These are phyloP conservation scores for Eurypyga helias DNA, from an alignment of 2,113 vertebrate species.

Conservation along the genomic window DNA sequence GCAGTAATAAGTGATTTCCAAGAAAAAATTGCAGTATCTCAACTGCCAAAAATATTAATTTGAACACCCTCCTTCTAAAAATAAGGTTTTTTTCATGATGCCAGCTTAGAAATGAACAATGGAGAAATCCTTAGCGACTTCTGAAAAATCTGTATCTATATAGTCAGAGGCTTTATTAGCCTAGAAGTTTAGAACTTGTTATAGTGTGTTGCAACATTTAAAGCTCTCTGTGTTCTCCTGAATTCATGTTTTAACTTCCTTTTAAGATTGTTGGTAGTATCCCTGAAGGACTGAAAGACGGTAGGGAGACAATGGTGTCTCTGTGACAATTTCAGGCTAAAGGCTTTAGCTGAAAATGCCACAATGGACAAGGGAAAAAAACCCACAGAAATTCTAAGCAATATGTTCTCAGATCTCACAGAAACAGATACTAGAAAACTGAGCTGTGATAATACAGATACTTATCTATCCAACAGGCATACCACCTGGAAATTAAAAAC, in stretches of 20 bases:
- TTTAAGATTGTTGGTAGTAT: background rate
- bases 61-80: background rate
- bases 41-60: background rate
- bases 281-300: background rate
- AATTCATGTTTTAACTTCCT: background rate
- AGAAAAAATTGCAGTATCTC: background rate
- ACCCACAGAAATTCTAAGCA: background rate
- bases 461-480: background rate
- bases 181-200: background rate
- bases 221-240: background rate
- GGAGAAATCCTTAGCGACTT: background rate
- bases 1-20: background rate
- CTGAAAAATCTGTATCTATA: background rate
- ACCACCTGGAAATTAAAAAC: constrained; percentile 19
- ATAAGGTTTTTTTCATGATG: background rate
- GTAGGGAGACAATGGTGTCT: background rate
- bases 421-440: background rate
- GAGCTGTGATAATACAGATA: background rate
- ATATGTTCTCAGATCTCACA: background rate
- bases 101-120: background rate
- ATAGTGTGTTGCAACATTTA: background rate
- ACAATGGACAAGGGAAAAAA: background rate
- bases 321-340: background rate
- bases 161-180: background rate
- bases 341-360: background rate